Evolutionary conservation across 2,888 invertebrate genomes (phyloP).

Genomic region (Glaucopsyche alexis): DNA sequence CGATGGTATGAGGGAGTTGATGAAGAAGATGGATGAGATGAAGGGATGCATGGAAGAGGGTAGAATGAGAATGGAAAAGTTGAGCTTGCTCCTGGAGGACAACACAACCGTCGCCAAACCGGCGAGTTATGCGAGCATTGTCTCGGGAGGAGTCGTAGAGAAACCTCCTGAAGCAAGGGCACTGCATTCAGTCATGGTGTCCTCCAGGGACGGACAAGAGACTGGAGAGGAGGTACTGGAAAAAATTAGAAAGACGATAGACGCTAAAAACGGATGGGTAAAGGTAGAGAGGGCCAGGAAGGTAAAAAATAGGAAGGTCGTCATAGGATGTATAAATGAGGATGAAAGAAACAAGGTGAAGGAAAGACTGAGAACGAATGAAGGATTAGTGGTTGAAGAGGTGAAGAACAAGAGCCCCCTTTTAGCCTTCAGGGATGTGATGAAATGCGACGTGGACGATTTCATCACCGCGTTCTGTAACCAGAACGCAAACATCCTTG

Average conservation of each 20-base stretch:
- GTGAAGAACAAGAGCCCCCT: no score
- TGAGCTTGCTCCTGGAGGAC: no score
- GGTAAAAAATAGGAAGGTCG: not conserved
- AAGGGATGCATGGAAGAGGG: no score
- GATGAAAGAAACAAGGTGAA: not conserved
- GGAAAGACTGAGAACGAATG: not conserved
- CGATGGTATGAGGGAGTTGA: no score
- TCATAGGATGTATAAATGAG: not conserved
- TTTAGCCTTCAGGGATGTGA: no score
- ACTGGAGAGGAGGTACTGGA: not conserved
- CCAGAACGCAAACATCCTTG: no score
- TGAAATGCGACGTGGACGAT: no score
- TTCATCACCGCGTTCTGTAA: no score
- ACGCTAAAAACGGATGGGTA: not conserved
- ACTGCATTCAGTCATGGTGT: not conserved
- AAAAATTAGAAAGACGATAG: not conserved
- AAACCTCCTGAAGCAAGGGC: not conserved
- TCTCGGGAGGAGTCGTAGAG: not conserved
- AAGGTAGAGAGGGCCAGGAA: constrained; percentile 12
- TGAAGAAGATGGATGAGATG: no score
- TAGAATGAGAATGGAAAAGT: no score
- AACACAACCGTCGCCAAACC: not conserved
- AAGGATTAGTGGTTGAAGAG: no score
- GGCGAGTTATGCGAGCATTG: not conserved
- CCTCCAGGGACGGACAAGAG: not conserved